Conservation (phyloP, 53 echinoderm and acorn worm genomes). For the Luidia sarsii region DNA sequence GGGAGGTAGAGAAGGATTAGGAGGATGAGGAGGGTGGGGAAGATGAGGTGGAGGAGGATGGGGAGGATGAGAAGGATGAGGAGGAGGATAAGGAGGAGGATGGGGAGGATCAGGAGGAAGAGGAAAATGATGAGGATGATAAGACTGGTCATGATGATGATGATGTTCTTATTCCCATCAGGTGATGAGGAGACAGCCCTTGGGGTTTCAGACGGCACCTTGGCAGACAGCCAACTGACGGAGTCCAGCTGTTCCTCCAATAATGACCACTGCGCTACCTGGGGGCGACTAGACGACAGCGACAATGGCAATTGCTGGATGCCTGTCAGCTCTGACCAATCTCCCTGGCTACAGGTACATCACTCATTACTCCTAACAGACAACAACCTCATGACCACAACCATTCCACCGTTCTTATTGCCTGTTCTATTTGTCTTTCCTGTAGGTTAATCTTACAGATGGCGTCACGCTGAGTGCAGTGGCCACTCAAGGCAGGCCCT, state of each 20-base stretch:
- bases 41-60: no score
- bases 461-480: slow-evolving; percentile 56
- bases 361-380: no score
- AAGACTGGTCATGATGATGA: no score
- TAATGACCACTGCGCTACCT: slow-evolving; percentile 46
- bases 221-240: slow-evolving; percentile 68
- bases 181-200: slow-evolving; percentile 62
- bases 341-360: slow-evolving; percentile 70
- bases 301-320: slow-evolving; percentile 66
- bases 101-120: no score
- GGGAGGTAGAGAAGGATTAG: no score
- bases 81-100: no score
- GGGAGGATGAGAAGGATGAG: no score
- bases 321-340: slow-evolving; percentile 46
- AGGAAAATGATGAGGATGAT: no score
- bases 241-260: slow-evolving; percentile 60
- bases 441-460: slow-evolving; percentile 60
- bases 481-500: slow-evolving; percentile 68
- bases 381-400: no score
- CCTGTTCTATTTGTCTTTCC: no score
- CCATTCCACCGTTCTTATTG: no score
- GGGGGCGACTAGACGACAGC: slow-evolving; percentile 54
- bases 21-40: no score
- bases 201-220: slow-evolving; percentile 61
- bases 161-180: not conserved